Evolutionary conservation across 2,888 invertebrate genomes (phyloP), one percentile per base, ranked within the genome.

Genomic region (Himalopsyche kuldschensis): DNA sequence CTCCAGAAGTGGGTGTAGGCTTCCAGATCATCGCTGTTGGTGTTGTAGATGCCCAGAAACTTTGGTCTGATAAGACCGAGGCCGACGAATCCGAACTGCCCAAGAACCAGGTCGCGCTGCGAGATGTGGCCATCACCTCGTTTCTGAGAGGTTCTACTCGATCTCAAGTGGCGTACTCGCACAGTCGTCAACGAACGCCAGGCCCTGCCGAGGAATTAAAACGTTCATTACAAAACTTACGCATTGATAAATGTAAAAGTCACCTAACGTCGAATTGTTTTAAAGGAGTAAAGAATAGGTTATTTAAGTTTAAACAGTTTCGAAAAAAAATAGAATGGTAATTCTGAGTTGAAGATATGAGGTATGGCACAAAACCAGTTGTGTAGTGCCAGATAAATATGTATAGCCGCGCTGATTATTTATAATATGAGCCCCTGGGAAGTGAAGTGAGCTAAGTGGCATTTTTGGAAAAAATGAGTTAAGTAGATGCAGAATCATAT

Each of bases 71-170:
- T 88, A 0, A 96, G 89, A 0, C 94, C 91, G 87, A 94, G 94
- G 0, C 97, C 97, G 88, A 97, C 93, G 88, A 98, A 98, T 3
- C 97, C 97, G 88, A 96, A 96, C 89, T 96, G 97, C 0, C 97
- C 97, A 15, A 97, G 89, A 0, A 95, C 95, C 93, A 98, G 94
- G 88, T 97, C 97, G 86, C 95, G 93, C 89, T 98, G 98, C 0
- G 95, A 94, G 55, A 97, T 94, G 47, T 91, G 90, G 0, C 93
- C 93, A 2, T 91, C 87, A 10, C 93, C 90, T 91, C 90, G 89
- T 89, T 4, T 89, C 79, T 84, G 89, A 15, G 92, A 89, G 0
- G 90, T 90, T 27, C 92, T 90, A 48, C 94, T 94, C 0, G 95
- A 94, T 1, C 92, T 91, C 47, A 94, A 90, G 88, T 97, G 96